Evolutionary conservation across 2,113 vertebrate species (phyloP).

Genomic region (Guaruba guarouba): DNA sequence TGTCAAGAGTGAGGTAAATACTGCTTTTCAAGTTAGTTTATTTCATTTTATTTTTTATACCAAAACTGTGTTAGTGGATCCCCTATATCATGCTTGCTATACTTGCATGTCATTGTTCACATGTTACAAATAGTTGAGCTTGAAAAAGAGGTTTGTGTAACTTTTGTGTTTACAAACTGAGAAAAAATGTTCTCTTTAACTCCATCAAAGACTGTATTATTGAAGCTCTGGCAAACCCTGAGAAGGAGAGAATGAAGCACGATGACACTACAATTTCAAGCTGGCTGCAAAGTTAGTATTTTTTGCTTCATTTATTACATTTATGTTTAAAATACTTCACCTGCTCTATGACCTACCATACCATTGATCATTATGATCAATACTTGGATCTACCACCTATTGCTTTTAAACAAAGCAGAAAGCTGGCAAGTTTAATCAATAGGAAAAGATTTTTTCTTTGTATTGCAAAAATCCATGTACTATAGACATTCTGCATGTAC

Average conservation of each 20-base stretch:
- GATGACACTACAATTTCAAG: constrained; percentile 97
- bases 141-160: neutral
- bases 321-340: neutral
- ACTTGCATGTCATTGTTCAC: neutral
- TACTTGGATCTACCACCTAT: neutral
- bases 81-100: neutral
- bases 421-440: neutral
- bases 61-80: neutral
- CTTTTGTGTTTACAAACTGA: neutral
- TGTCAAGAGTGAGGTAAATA: neutral
- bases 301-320: neutral
- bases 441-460: neutral
- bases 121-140: neutral
- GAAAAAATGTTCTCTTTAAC: constrained; percentile 73
- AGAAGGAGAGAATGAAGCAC: constrained; percentile 99
- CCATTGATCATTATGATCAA: neutral
- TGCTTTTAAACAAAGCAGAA: neutral
- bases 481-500: neutral
- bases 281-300: constrained; percentile 94
- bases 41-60: neutral
- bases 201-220: constrained; percentile 91
- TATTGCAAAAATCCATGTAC: neutral
- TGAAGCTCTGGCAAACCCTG: constrained; percentile 96
- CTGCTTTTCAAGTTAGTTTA: neutral
- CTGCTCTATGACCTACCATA: neutral